phyloP scores from a whole-genome alignment of 2,888 invertebrate genomes.

The Orchesella flavescens region DNA sequence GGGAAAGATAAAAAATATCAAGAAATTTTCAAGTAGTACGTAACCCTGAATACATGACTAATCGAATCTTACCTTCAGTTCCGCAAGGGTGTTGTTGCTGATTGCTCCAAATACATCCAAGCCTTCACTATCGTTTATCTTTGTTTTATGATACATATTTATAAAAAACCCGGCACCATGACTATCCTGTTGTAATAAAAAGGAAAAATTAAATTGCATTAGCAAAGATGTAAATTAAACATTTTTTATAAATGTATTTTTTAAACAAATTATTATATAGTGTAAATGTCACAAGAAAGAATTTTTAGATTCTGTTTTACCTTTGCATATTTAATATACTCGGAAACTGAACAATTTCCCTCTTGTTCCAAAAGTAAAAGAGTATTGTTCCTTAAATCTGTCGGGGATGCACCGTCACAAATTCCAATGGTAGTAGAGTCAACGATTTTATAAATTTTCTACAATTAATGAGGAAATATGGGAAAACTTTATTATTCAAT shows the following conservation, averaged over 20 bases:
- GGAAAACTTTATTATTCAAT: no score
- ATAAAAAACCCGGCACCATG: slow-evolving; percentile 45
- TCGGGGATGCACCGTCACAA: slow-evolving; percentile 39
- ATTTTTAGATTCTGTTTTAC: slow-evolving; percentile 16
- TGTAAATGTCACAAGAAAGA: not conserved
- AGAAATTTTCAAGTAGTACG: not conserved
- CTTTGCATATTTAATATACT: slow-evolving; percentile 37
- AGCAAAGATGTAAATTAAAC: not conserved
- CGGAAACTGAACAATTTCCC: slow-evolving; percentile 31
- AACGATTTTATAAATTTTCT: slow-evolving; percentile 54
- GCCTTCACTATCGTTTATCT: slow-evolving; percentile 11
- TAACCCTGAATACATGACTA: not conserved
- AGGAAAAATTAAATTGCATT: not conserved
- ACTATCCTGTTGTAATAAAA: slow-evolving; percentile 42
- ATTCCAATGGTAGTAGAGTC: slow-evolving; percentile 49
- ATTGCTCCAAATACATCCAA: slow-evolving; percentile 46
- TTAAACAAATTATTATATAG: no score
- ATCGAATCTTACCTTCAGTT: slow-evolving; percentile 46
- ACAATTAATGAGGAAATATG: not conserved
- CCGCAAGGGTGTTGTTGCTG: slow-evolving; percentile 26
- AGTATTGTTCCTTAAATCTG: slow-evolving; percentile 8
- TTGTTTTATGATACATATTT: slow-evolving; percentile 9
- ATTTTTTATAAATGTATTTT: not conserved
- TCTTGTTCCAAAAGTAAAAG: slow-evolving; percentile 2
- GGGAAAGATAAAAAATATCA: not conserved